Conservation (phyloP, 2,113 vertebrate genomes). For the Regulus satrapa region DNA sequence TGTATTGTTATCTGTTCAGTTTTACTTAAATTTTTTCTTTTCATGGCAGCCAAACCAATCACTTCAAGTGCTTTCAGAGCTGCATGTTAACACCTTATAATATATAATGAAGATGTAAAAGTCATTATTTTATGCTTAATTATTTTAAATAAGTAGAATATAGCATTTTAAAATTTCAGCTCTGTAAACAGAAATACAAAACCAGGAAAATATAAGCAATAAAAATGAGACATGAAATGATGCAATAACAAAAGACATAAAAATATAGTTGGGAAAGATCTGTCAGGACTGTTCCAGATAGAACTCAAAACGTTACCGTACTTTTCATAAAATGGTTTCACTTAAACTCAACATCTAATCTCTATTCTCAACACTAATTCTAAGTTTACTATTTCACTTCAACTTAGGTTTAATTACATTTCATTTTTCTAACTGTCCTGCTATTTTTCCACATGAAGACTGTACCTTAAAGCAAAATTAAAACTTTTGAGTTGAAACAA, state of each 20-base stretch:
- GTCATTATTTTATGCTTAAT: background rate
- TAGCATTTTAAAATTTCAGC: background rate
- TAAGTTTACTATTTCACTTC: background rate
- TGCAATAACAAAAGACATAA: background rate
- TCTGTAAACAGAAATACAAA: background rate
- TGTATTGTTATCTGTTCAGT: background rate
- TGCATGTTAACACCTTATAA: background rate
- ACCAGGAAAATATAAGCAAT: background rate
- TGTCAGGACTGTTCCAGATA: conserved; percentile 15
- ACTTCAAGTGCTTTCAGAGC: background rate
- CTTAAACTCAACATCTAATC: background rate
- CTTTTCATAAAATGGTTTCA: background rate
- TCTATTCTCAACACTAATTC: background rate
- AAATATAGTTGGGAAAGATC: conserved; percentile 13
- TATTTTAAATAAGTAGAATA: background rate
- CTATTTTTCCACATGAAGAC: background rate
- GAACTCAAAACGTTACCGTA: background rate
- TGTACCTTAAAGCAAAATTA: background rate
- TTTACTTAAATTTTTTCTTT: conserved; percentile 32
- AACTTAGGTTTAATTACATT: background rate
- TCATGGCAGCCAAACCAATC: background rate
- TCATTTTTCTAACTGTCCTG: background rate
- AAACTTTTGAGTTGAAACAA: background rate
- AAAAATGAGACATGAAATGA: background rate
- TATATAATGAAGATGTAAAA: background rate